A percentile compares a stretch with the other conserved stretches of the same genome.
Conservation (phyloP, 37 sponge, comb jelly and placozoan genomes). For the Ianthella basta region DNA sequence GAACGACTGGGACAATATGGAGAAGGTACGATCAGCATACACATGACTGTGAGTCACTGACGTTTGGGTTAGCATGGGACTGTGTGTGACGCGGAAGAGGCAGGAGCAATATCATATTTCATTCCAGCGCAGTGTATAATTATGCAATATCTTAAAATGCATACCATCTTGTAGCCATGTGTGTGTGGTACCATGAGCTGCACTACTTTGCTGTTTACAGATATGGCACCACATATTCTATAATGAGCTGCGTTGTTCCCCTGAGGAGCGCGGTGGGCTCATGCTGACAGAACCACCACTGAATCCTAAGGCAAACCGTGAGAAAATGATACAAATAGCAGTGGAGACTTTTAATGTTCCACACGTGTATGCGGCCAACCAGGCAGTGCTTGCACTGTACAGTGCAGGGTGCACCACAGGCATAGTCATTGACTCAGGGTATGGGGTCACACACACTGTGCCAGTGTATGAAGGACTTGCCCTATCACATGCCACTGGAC, state of each 20-base stretch:
- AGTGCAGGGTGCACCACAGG: conserved; percentile 60
- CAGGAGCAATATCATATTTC: too few species aligned
- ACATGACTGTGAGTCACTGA: too few species aligned
- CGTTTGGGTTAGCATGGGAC: too few species aligned
- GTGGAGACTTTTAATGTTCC: conserved; percentile 83
- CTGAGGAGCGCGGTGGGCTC: conserved; percentile 77
- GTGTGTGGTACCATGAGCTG: too few species aligned
- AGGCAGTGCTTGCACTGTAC: conserved; percentile 73
- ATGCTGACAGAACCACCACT: conserved; percentile 81
- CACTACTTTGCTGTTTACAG: not conserved
- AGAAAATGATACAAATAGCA: conserved; percentile 77
- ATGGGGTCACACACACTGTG: conserved; percentile 70
- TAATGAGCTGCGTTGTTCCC: conserved; percentile 75
- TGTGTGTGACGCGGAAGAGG: too few species aligned
- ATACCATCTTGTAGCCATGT: too few species aligned
- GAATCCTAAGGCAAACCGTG: conserved; percentile 81
- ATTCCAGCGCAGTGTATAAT: too few species aligned
- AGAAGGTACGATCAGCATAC: conserved; percentile 35
- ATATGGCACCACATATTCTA: conserved; percentile 45
- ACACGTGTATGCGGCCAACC: conserved; percentile 78
- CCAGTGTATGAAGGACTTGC: conserved; percentile 75
- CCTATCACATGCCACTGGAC: conserved; percentile 70
- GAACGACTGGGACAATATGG: conserved; percentile 84
- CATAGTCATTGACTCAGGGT: conserved; percentile 67
- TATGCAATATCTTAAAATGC: too few species aligned